These are phyloP conservation scores for Lucilia sericata DNA, from an alignment of 1,140 invertebrate species.

Conservation along the genomic window DNA sequence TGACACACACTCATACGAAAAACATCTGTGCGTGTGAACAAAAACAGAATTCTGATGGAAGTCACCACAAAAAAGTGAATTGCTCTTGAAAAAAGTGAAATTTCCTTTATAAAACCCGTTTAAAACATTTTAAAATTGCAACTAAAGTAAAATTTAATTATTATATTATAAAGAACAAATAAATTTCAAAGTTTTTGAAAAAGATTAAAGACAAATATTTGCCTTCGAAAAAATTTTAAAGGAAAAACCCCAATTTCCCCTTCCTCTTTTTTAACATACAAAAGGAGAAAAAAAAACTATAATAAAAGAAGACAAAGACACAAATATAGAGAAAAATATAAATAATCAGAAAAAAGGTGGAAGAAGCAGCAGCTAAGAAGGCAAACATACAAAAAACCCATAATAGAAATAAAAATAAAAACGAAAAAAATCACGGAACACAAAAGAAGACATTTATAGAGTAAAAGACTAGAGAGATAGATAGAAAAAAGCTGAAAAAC, in stretches of 20 bases:
- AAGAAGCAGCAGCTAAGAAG: not conserved
- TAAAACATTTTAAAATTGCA: not conserved
- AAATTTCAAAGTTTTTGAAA: not conserved
- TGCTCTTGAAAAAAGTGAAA: slow-evolving; percentile 26
- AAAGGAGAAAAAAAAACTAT: slow-evolving; percentile 1
- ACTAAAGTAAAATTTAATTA: not conserved
- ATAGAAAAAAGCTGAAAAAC: not conserved
- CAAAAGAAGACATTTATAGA: not conserved
- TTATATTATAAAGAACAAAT: not conserved
- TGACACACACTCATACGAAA: not conserved
- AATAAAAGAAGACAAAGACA: slow-evolving; percentile 28
- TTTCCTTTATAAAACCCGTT: not conserved
- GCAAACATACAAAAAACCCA: not conserved
- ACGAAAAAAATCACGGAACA: slow-evolving; percentile 7
- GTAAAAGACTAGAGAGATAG: not conserved
- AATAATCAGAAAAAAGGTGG: slow-evolving; percentile 14
- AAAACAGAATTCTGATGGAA: not conserved
- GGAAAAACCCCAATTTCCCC: not conserved
- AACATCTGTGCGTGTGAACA: not conserved
- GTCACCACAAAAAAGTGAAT: not conserved
- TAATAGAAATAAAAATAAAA: not conserved
- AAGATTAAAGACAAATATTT: not conserved
- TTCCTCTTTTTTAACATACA: not conserved
- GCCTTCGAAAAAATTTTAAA: not conserved
- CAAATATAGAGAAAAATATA: slow-evolving; percentile 25